phyloP scores from a whole-genome alignment of 2,113 vertebrate species.

The Neotoma lepida region DNA sequence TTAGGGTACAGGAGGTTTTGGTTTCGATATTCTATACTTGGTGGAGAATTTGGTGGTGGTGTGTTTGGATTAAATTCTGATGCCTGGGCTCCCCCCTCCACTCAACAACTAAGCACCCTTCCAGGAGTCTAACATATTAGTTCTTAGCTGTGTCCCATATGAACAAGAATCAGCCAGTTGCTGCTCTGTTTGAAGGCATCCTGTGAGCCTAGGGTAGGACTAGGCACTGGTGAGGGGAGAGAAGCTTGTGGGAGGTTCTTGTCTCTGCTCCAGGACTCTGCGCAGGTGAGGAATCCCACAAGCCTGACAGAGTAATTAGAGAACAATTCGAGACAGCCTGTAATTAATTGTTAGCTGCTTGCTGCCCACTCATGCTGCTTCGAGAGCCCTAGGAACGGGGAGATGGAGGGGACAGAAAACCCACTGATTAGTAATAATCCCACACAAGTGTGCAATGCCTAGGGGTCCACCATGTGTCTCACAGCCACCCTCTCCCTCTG shows the following conservation, averaged over 20 bases:
- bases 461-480: neutral
- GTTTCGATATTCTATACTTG: neutral
- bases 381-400: neutral
- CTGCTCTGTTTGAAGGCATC: neutral
- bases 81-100: neutral
- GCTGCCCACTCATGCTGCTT: neutral
- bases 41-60: neutral
- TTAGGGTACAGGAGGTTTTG: neutral
- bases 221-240: neutral
- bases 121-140: neutral
- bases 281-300: neutral
- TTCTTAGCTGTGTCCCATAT: fast-evolving
- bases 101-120: neutral
- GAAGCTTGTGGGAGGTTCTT: neutral
- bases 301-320: neutral
- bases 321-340: neutral
- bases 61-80: neutral
- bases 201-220: neutral
- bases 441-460: fast-evolving
- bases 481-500: neutral
- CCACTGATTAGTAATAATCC: neutral
- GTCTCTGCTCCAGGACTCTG: neutral
- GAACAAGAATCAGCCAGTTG: too few species aligned
- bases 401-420: neutral
- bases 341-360: neutral